These are phyloP conservation scores for Caranx melampygus DNA, from an alignment of 2,113 vertebrate genomes.

Conservation along the genomic window DNA sequence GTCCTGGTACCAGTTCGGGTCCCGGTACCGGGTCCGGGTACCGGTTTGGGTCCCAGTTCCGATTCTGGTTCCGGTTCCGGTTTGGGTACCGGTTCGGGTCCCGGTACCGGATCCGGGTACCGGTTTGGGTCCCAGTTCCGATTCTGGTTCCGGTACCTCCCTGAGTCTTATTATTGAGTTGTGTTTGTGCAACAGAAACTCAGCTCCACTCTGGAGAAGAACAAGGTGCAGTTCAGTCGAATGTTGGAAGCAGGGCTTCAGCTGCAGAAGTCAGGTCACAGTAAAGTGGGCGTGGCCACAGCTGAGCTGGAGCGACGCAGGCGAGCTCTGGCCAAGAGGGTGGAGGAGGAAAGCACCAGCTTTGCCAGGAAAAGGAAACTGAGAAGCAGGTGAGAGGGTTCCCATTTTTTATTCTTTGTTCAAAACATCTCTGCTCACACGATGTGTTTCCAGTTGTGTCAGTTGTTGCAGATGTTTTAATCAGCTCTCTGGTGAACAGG, in stretches of 20 bases:
- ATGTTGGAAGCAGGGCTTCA: conserved; percentile 83
- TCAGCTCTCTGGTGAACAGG: conserved; percentile 71
- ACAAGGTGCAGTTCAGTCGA: conserved; percentile 79
- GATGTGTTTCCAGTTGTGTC: no score
- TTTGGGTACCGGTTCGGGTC: no score
- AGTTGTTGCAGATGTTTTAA: neutral
- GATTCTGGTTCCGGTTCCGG: no score
- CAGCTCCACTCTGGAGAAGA: conserved; percentile 77
- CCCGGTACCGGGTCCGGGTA: no score
- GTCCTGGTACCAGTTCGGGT: no score
- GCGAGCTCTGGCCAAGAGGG: conserved; percentile 80
- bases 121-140: no score
- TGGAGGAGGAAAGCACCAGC: conserved; percentile 76
- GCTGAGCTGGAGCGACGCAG: conserved; percentile 83
- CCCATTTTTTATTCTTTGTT: no score
- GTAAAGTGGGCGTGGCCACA: conserved; percentile 79
- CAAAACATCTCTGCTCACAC: no score
- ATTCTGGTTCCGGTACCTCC: no score
- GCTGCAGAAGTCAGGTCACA: conserved; percentile 78
- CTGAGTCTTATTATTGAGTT: neutral
- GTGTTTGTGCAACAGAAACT: conserved; percentile 81
- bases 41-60: no score
- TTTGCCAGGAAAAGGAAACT: conserved; percentile 80
- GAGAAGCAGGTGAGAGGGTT: conserved; percentile 82
- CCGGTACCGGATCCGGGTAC: no score